phyloP scores from a whole-genome alignment of 2,888 invertebrate genomes.

The Alviniconcha strummeri region DNA sequence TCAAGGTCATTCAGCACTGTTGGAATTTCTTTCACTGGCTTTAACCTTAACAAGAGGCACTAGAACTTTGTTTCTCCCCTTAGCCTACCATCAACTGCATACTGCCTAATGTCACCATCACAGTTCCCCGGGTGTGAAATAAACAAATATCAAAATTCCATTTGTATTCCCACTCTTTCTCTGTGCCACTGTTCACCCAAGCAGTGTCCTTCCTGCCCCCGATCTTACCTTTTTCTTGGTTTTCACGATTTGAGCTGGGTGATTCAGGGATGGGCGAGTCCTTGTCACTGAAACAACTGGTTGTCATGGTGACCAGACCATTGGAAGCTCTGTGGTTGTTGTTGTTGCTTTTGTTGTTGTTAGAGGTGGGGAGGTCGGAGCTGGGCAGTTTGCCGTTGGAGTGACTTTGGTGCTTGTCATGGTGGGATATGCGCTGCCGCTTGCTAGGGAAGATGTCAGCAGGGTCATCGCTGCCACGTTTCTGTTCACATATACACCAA shows the following conservation, averaged over 20 bases:
- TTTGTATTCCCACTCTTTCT: no score
- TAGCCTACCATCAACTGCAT: no score
- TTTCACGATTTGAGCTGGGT: constrained; percentile 22
- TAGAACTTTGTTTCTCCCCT: no score
- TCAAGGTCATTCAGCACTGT: no score
- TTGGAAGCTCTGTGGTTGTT: constrained; percentile 30
- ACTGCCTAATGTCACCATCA: no score
- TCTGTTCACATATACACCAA: constrained; percentile 21
- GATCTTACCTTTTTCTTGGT: constrained; percentile 20
- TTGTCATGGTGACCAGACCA: constrained; percentile 4
- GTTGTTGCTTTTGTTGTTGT: no score
- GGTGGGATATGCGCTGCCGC: constrained; percentile 91
- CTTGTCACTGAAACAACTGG: background rate
- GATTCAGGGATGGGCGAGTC: constrained; percentile 24
- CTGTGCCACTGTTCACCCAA: no score
- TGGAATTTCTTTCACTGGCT: no score
- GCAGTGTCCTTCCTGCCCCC: no score
- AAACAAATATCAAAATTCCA: no score
- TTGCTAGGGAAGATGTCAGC: constrained; percentile 76
- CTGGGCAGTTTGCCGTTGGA: background rate
- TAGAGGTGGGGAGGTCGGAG: background rate
- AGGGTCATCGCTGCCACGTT: constrained; percentile 54
- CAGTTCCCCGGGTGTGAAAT: no score
- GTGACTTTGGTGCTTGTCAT: constrained; percentile 76
- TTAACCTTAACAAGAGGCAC: no score